Base-by-base conservation (phyloP, 2,888 invertebrate species). In the Melinaea marsaeus region DNA sequence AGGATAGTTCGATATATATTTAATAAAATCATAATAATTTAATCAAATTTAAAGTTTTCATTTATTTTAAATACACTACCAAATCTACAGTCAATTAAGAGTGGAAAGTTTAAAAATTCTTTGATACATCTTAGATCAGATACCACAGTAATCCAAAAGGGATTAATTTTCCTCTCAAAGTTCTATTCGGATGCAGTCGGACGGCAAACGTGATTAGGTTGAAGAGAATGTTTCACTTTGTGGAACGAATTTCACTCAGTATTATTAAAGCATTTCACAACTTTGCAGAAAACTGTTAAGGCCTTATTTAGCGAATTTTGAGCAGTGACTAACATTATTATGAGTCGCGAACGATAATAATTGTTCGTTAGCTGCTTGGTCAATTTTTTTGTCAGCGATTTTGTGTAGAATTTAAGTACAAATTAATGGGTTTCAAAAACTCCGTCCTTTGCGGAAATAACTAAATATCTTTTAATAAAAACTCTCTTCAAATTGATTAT, bases 111-210 rank as follows among this genome's bases (percentile, higher is more conserved):
- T n/a, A 22, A 48, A 22, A 48, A 48, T 22, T 13, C 13, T n/a
- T 3, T 51, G 51, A 51, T 22, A 51, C 51, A 32, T 34, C 45
- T 59, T 32, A 57, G 60, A 46, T 47, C 35, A 64, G 57, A 60
- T 63, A 62, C 42, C 62, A 60, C 46, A 59, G 58, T 61, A 61
- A 61, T 59, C 54, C 57, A n/a, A 46, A 61, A 45, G 33, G 61
- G 59, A 63, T 63, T 63, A 57, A 59, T 63, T 51, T 57, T 51
- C 56, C n/a, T 46, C 56, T 47, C 63, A 63, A 47, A 66, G 51
- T 51, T 66, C 59, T 22, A 55, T 57, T 66, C 55, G 58, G 54
- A 66, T 55, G 58, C 63, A 63, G 56, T 57, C 63, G 42, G 54
- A 57, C 58, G 56, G 56, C 54, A 55, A 66, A 61, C 61, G 22